phyloP scores from a whole-genome alignment of 2,888 invertebrate genomes.

The Uropetala carovei region DNA sequence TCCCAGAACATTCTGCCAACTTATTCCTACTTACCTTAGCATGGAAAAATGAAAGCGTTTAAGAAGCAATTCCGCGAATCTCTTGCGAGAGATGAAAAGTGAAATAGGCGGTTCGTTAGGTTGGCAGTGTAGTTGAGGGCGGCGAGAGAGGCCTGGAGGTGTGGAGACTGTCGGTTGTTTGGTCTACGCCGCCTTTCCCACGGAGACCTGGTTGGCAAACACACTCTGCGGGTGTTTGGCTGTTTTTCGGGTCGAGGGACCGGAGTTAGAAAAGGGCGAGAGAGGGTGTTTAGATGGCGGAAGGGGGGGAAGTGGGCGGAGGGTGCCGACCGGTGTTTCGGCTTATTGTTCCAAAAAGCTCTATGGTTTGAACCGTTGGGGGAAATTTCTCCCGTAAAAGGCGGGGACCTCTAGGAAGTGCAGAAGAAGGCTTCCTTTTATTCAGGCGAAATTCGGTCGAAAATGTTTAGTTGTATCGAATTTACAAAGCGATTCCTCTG shows the following conservation, averaged over 20 bases:
- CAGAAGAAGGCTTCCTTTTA: too few species aligned
- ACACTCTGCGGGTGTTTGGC: constrained; percentile 31
- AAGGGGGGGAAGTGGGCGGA: neutral
- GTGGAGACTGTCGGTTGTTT: constrained; percentile 28
- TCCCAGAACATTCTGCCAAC: too few species aligned
- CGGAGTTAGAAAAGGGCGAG: neutral
- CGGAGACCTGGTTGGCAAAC: constrained; percentile 54
- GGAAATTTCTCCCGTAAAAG: neutral
- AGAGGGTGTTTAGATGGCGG: neutral
- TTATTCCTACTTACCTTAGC: neutral
- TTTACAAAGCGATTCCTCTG: too few species aligned
- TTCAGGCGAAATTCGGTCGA: too few species aligned
- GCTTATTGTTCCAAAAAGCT: neutral
- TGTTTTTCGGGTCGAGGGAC: constrained; percentile 26
- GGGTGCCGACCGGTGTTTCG: neutral
- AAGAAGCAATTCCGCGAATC: neutral
- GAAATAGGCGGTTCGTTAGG: neutral
- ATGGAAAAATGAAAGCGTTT: neutral
- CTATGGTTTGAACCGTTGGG: neutral
- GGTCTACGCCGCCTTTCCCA: constrained; percentile 54
- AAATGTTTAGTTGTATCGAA: too few species aligned
- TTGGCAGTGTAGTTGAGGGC: neutral
- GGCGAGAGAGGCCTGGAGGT: neutral
- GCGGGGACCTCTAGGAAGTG: too few species aligned
- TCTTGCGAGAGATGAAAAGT: too few species aligned